phyloP scores from a whole-genome alignment of 2,888 invertebrate species.

The Melitaea athalia region DNA sequence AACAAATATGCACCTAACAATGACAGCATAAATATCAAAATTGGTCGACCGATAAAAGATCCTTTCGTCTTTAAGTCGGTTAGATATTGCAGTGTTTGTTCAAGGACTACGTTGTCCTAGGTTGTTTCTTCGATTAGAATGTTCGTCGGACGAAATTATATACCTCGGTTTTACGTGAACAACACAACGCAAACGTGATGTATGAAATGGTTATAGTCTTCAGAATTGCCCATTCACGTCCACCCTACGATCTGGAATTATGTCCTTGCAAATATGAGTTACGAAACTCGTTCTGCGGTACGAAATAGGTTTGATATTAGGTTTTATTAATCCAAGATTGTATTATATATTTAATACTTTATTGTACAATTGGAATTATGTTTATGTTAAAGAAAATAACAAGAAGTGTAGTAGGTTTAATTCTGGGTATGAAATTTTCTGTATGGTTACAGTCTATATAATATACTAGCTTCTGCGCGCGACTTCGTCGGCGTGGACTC shows the following conservation, averaged over 20 bases:
- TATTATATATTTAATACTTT: neutral
- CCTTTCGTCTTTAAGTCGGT: slow-evolving; percentile 28
- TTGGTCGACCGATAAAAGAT: neutral
- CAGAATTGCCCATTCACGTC: slow-evolving; percentile 35
- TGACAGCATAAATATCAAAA: slow-evolving; percentile 3
- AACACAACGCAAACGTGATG: slow-evolving; percentile 35
- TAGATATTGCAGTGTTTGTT: slow-evolving; percentile 44
- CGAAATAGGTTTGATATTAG: neutral
- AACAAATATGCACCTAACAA: slow-evolving; percentile 19
- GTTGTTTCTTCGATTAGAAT: slow-evolving; percentile 38
- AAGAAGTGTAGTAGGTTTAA: too few relatives aligned
- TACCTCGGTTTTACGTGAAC: slow-evolving; percentile 36
- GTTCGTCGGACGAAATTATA: slow-evolving; percentile 41
- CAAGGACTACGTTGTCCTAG: slow-evolving; percentile 44
- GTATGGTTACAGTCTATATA: too few relatives aligned
- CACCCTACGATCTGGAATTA: slow-evolving; percentile 34
- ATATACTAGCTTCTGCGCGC: too few relatives aligned
- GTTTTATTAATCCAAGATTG: neutral
- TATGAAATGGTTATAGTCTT: slow-evolving; percentile 30
- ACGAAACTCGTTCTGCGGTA: slow-evolving; percentile 2
- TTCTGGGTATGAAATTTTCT: too few relatives aligned
- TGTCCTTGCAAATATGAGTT: slow-evolving; percentile 12
- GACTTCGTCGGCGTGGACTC: too few relatives aligned
- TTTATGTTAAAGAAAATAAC: neutral
- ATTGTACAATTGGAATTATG: neutral